Base-by-base conservation (phyloP, 1,140 invertebrate genomes). In the Halictus rubicundus region DNA sequence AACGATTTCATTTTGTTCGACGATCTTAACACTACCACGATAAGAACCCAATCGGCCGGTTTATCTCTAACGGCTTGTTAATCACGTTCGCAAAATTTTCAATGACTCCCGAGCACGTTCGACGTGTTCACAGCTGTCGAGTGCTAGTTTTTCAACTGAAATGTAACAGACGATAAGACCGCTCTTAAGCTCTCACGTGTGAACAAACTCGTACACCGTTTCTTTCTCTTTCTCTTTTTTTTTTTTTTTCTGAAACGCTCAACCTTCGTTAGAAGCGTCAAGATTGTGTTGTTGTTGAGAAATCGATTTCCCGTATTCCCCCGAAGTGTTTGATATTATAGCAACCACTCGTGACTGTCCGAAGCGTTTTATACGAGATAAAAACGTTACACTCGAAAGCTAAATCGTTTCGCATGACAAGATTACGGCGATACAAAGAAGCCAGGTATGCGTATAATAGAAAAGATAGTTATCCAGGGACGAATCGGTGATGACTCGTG, bases 391-490 rank as follows among this genome's bases (percentile, higher is more conserved):
- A 46, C 42, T 46, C 12, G 42, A 46, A 46, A 46, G 10, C 39
- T 39, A 39, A 39, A 39, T 8, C 37, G 2, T 39, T 39, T 8
- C 37, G 8, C 3, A 8, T 42, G 39, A 46, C 14, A 12, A 46
- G 10, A 12, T 2, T 12, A 46, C 14, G 10, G 42, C 10, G 42
- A 12, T 3, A 42, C 10, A 32, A 68, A 8, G 39, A 52, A 21
- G 57, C 16, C 16, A 52, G 49, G 27, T 21, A 16, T 12, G 42
- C 21, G n/a, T n/a, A 75, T 59, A 75, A 75, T 78, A 37, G 25
- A 16, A 12, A 25, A 27, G 65, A 59, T 59, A 37, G 19, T 37
- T 19, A 39, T 57, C 32, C 14, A n/a, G 32, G 46, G 52, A 25
- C 10, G 46, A 32, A 37, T 19, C 32, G 37, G 54, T 42, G 42